phyloP scores from a whole-genome alignment of 2,888 invertebrate species.

The Cistogaster globosa region DNA sequence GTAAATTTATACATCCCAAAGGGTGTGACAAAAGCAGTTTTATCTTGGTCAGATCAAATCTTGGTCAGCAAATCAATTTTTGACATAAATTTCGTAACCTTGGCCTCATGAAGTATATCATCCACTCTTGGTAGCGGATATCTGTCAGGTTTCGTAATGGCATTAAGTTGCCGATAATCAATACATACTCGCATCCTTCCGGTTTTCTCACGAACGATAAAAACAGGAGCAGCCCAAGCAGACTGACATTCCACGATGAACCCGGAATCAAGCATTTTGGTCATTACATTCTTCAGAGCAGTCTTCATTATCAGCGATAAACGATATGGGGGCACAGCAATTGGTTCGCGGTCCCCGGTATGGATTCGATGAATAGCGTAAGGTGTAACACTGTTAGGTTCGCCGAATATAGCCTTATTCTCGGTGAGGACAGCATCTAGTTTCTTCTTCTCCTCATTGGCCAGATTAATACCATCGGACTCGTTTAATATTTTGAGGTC shows the following conservation, averaged over 20 bases:
- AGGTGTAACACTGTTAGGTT: constrained; percentile 22
- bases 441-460: constrained; percentile 26
- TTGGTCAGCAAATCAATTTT: background rate
- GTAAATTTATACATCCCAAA: background rate
- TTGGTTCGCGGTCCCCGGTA: constrained; percentile 35
- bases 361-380: constrained; percentile 53
- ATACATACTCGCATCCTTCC: constrained; percentile 62
- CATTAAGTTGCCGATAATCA: constrained; percentile 42
- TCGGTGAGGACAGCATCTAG: constrained; percentile 26
- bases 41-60: background rate
- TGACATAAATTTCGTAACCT: constrained; percentile 20
- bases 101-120: background rate
- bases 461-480: constrained; percentile 39
- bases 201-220: constrained; percentile 79
- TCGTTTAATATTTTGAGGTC: constrained; percentile 29
- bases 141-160: constrained; percentile 42
- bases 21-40: background rate
- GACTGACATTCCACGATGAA: constrained; percentile 80
- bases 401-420: constrained; percentile 14
- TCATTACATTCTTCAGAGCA: constrained; percentile 76
- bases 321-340: constrained; percentile 42
- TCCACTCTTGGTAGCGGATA: constrained; percentile 23
- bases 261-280: constrained; percentile 73
- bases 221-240: constrained; percentile 78
- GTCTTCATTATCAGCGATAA: constrained; percentile 73